Percentiles rank a stretch among this genome's conserved stretches.
Conservation (phyloP, 2,113 vertebrate genomes). For the Carassius carassius region DNA sequence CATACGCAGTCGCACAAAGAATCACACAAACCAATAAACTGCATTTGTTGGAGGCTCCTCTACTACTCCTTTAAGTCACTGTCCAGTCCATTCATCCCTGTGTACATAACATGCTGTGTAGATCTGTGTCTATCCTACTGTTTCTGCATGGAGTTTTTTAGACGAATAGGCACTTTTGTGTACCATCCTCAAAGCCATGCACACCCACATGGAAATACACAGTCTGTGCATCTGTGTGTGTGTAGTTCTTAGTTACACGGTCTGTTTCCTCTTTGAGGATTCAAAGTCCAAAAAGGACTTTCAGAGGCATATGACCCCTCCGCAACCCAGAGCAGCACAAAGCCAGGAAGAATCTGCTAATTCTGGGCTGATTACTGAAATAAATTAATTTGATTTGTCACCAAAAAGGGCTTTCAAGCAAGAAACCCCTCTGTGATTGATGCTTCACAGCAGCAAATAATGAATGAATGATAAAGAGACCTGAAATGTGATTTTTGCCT, state of each 20-base stretch:
- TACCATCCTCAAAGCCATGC: constrained; percentile 6
- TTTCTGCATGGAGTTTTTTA: constrained; percentile 8
- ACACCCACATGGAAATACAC: background rate
- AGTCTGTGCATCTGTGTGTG: background rate
- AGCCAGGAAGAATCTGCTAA: background rate
- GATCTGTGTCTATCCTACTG: constrained; percentile 2
- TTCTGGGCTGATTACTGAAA: background rate
- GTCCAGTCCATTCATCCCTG: constrained; percentile 20
- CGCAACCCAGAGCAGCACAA: background rate
- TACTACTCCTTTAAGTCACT: background rate
- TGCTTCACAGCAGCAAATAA: background rate
- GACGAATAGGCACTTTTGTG: background rate
- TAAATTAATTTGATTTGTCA: background rate
- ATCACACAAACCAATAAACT: background rate
- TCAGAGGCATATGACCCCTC: background rate
- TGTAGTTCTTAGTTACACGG: background rate
- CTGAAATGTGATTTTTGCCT: background rate
- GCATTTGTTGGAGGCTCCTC: constrained; percentile 6
- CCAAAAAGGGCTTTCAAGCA: constrained; percentile 19
- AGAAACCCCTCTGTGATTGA: background rate
- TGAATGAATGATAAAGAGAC: background rate
- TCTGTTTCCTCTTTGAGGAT: background rate
- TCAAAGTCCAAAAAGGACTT: background rate
- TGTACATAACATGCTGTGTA: constrained; percentile 35
- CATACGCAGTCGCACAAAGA: background rate